Conservation (phyloP, 2,113 vertebrate species). For the Nannobrachium achirus region DNA sequence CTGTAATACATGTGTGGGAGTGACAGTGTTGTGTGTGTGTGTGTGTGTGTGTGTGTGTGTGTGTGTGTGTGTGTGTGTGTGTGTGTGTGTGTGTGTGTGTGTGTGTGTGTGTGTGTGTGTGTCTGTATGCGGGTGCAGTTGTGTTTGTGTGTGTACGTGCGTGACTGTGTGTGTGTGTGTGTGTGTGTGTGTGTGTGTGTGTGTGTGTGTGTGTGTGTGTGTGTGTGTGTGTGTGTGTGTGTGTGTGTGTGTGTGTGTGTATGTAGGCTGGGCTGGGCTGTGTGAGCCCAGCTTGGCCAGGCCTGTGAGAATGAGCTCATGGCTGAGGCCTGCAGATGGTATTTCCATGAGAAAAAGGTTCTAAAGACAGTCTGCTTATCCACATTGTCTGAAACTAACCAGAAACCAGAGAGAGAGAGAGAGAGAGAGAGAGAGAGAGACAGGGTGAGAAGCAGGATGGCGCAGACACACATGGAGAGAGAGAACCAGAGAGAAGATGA, state of each 20-base stretch:
- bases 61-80: conserved; percentile 47
- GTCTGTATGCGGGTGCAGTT: no score
- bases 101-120: conserved; percentile 4
- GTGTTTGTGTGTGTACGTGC: conserved; percentile 26
- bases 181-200: not conserved
- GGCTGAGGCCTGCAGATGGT: conserved; percentile 75
- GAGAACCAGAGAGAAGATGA: no score
- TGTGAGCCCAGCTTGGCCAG: conserved; percentile 81
- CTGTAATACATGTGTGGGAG: conserved; percentile 56
- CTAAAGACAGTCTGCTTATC: conserved; percentile 70
- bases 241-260: not conserved
- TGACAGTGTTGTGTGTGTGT: conserved; percentile 1
- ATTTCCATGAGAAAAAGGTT: conserved; percentile 86
- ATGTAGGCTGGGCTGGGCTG: conserved; percentile 29
- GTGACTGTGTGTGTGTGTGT: not conserved
- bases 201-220: conserved; percentile 43
- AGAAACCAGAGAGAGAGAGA: conserved; percentile 69
- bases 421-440: conserved; percentile 6
- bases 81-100: conserved; percentile 44
- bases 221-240: conserved; percentile 48
- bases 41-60: conserved; percentile 1
- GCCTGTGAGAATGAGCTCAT: conserved; percentile 83
- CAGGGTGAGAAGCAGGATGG: not conserved
- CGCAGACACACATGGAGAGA: no score
- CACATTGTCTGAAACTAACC: conserved; percentile 83